Percentiles rank a stretch among this genome's conserved stretches.
Evolutionary conservation across 1,140 invertebrate genomes (phyloP).

Genomic region (Hylyphantes graminicola): DNA sequence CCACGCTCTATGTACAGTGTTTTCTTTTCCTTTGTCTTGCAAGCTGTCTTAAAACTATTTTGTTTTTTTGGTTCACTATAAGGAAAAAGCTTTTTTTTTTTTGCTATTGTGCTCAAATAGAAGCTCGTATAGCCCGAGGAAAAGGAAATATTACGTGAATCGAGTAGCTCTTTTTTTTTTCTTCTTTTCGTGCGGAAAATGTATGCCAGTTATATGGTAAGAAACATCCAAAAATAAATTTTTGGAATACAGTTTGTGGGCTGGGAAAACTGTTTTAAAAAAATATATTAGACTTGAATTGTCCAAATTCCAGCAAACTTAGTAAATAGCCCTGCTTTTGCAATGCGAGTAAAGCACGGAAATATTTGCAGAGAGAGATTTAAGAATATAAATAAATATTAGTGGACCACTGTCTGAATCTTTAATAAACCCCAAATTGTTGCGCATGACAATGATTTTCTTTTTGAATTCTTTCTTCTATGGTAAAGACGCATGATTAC

Average conservation of each 20-base stretch:
- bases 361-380: too few relatives aligned
- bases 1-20: conserved; percentile 15
- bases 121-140: conserved; percentile 10
- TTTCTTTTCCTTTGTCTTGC: neutral
- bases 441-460: too few relatives aligned
- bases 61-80: neutral
- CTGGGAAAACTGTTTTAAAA: too few relatives aligned
- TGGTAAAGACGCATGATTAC: too few relatives aligned
- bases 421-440: too few relatives aligned
- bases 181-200: neutral
- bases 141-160: conserved; percentile 25
- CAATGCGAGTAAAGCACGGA: too few relatives aligned
- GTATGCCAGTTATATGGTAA: conserved; percentile 25
- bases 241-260: neutral
- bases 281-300: too few relatives aligned
- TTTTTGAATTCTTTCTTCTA: too few relatives aligned
- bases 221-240: conserved; percentile 25
- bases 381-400: too few relatives aligned
- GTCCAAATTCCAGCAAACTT: too few relatives aligned
- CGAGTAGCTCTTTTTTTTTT: neutral
- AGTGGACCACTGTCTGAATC: too few relatives aligned
- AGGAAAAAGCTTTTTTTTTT: neutral
- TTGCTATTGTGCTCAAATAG: neutral
- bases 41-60: neutral
- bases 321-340: too few relatives aligned